These are phyloP conservation scores for Neoarius graeffei DNA, from an alignment of 2,113 vertebrate species.

Conservation along the genomic window DNA sequence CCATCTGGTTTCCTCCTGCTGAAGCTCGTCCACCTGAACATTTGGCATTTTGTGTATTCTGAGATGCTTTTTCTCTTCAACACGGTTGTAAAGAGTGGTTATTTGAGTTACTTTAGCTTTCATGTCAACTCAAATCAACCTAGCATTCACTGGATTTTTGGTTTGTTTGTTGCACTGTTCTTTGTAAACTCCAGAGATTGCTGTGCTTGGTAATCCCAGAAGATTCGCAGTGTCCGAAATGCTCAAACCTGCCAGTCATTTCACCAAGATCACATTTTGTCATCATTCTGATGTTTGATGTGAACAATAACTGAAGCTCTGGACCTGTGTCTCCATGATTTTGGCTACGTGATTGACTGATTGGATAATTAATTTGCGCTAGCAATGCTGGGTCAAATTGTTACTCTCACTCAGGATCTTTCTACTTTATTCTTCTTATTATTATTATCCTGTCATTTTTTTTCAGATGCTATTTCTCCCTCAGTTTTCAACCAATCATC, in stretches of 20 bases:
- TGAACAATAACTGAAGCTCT: background rate
- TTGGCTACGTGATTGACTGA: background rate
- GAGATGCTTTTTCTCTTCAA: background rate
- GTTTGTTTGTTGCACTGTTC: background rate
- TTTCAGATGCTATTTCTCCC: too few relatives aligned
- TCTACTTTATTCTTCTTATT: too few relatives aligned
- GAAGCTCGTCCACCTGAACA: background rate
- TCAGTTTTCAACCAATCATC: too few relatives aligned
- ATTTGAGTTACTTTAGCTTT: background rate
- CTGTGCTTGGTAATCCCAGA: background rate
- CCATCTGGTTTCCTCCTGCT: background rate
- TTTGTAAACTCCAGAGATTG: background rate
- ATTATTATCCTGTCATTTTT: too few relatives aligned
- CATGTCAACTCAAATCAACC: background rate
- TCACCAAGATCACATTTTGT: too few relatives aligned
- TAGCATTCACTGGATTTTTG: background rate
- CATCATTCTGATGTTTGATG: background rate
- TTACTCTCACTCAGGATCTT: too few relatives aligned
- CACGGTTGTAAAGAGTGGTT: background rate
- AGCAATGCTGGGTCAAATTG: too few relatives aligned
- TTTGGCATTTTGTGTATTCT: background rate
- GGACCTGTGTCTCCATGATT: background rate
- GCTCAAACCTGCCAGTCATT: too few relatives aligned
- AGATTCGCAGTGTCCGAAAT: too few relatives aligned
- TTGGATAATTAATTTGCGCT: background rate